These are phyloP conservation scores for Pan troglodytes DNA, from an alignment of 2,113 vertebrate genomes.

Conservation along the genomic window DNA sequence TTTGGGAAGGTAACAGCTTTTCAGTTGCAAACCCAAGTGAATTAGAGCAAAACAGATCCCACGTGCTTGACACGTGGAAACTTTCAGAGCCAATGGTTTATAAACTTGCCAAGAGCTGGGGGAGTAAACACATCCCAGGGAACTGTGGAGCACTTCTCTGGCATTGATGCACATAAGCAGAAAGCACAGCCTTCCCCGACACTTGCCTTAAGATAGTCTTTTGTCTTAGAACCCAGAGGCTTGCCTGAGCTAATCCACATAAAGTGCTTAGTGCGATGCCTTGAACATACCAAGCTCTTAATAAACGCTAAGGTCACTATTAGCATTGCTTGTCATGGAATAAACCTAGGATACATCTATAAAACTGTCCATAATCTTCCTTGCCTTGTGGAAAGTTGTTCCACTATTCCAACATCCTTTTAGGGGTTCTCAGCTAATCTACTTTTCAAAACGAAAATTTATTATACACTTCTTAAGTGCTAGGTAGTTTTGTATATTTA, in stretches of 20 bases:
- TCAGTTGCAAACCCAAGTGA: background rate
- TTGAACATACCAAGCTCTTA: background rate
- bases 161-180: background rate
- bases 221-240: background rate
- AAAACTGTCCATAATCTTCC: background rate
- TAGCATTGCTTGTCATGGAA: background rate
- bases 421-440: background rate
- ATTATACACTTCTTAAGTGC: background rate
- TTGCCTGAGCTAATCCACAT: background rate
- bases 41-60: background rate
- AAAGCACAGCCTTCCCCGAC: background rate
- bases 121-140: conserved; percentile 1
- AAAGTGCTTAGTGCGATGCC: background rate
- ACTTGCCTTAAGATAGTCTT: background rate
- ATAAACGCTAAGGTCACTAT: background rate
- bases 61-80: conserved; percentile 50
- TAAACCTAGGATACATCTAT: rapidly evolving
- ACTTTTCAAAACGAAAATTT: background rate
- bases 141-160: background rate
- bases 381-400: background rate
- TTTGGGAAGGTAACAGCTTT: conserved; percentile 18
- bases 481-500: background rate
- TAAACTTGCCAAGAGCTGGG: conserved; percentile 29
- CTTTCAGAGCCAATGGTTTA: background rate
- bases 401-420: background rate